Percentiles rank a stretch among this genome's conserved stretches.
phyloP scores from a whole-genome alignment of 2,113 vertebrate genomes.

The Sigmodon hispidus region DNA sequence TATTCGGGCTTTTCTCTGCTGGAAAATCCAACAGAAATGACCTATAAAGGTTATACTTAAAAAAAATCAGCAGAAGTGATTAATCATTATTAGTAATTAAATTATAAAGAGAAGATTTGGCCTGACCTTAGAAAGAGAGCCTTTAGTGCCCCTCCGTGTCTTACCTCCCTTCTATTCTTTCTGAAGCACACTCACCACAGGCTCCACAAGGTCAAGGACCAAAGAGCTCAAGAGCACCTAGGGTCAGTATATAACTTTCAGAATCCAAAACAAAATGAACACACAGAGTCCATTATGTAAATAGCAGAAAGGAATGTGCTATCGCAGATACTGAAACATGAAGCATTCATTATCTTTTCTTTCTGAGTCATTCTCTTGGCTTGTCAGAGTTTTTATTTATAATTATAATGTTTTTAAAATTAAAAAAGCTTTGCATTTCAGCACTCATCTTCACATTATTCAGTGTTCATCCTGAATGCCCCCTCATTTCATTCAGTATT shows the following conservation, averaged over 20 bases:
- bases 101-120: neutral
- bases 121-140: neutral
- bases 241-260: neutral
- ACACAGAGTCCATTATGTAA: neutral
- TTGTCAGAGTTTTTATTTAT: neutral
- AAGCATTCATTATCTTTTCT: neutral
- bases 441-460: neutral
- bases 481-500: neutral
- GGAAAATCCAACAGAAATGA: slow-evolving; percentile 10
- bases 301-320: neutral
- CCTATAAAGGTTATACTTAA: neutral
- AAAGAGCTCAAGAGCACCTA: neutral
- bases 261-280: neutral
- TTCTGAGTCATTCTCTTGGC: neutral
- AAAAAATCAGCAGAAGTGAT: neutral
- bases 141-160: neutral
- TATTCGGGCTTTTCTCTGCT: neutral
- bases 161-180: neutral
- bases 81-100: neutral
- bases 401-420: neutral
- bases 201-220: neutral
- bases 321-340: neutral
- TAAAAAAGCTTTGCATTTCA: slow-evolving; percentile 24
- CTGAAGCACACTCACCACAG: neutral
- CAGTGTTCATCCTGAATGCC: neutral